Evolutionary conservation across 2,888 invertebrate genomes (phyloP).

Genomic region (Tupiocoris notatus): DNA sequence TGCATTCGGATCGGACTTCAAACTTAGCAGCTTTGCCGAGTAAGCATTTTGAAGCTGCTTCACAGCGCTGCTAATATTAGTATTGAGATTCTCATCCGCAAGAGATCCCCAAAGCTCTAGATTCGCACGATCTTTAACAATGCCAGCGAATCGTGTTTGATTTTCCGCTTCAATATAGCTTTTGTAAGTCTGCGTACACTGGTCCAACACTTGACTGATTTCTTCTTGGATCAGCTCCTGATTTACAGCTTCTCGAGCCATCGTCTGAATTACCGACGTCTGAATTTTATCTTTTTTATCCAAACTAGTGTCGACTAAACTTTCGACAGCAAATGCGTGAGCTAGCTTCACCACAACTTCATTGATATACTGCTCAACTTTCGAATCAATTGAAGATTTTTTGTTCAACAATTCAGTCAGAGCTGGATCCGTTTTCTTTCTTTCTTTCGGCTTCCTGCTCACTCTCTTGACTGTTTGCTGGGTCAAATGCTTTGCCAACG

Average conservation of each 20-base stretch:
- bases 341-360: conserved; percentile 67
- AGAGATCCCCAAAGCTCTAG: conserved; percentile 74
- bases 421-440: conserved; percentile 44
- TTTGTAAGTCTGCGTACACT: conserved; percentile 70
- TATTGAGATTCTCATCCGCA: conserved; percentile 68
- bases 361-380: conserved; percentile 53
- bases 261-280: conserved; percentile 65
- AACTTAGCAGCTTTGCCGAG: conserved; percentile 63
- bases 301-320: conserved; percentile 56
- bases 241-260: conserved; percentile 72
- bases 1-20: conserved; percentile 55
- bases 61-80: conserved; percentile 70
- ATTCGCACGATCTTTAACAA: conserved; percentile 61
- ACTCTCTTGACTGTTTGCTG: conserved; percentile 51
- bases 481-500: conserved; percentile 65
- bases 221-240: conserved; percentile 74
- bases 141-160: conserved; percentile 47
- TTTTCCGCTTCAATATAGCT: conserved; percentile 50
- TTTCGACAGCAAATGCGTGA: conserved; percentile 68
- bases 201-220: conserved; percentile 69
- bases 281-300: conserved; percentile 55
- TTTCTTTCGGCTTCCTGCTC: conserved; percentile 48
- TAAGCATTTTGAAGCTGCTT: conserved; percentile 67
- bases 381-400: conserved; percentile 47
- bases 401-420: conserved; percentile 46